A percentile compares a stretch with the other conserved stretches of the same genome.
Evolutionary conservation across 2,888 invertebrate species (phyloP).

Genomic region (Artemia sinica): DNA sequence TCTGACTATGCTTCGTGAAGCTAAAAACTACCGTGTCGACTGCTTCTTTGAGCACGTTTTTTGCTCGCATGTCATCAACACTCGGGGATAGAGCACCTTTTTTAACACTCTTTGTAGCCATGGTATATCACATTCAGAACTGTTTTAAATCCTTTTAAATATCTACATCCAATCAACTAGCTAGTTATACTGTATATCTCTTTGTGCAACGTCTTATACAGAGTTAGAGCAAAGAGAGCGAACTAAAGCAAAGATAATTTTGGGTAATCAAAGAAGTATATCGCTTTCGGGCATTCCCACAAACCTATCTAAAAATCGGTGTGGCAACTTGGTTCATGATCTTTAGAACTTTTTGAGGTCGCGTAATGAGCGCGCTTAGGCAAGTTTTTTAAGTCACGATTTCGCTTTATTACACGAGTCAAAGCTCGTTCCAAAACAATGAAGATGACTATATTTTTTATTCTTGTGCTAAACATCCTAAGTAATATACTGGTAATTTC

Average conservation of each 20-base stretch:
- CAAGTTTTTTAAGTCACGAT: neutral
- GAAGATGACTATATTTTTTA: neutral
- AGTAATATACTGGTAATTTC: neutral
- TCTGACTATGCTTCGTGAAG: slow-evolving; percentile 52
- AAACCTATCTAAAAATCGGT: neutral
- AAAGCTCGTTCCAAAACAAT: neutral
- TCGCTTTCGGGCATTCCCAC: slow-evolving; percentile 1
- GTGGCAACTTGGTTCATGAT: neutral
- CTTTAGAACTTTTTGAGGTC: slow-evolving; percentile 6
- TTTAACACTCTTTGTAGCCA: neutral
- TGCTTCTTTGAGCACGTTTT: slow-evolving; percentile 42
- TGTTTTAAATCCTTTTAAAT: neutral
- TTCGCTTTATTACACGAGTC: neutral
- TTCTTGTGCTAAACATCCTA: neutral
- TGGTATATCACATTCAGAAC: no score
- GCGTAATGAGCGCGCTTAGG: slow-evolving; percentile 8
- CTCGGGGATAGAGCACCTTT: slow-evolving; percentile 3
- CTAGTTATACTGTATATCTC: slow-evolving; percentile 2
- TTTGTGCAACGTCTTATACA: slow-evolving; percentile 3
- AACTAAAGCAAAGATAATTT: slow-evolving; percentile 12
- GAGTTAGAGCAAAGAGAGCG: slow-evolving; percentile 12
- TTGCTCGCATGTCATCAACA: slow-evolving; percentile 15
- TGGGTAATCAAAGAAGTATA: slow-evolving; percentile 12
- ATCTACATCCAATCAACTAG: neutral
- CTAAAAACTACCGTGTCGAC: slow-evolving; percentile 54